A percentile compares a stretch with the other conserved stretches of the same genome.
These are phyloP conservation scores for Orestias chungarensis DNA, from an alignment of 2,797 vertebrate species.

Conservation along the genomic window DNA sequence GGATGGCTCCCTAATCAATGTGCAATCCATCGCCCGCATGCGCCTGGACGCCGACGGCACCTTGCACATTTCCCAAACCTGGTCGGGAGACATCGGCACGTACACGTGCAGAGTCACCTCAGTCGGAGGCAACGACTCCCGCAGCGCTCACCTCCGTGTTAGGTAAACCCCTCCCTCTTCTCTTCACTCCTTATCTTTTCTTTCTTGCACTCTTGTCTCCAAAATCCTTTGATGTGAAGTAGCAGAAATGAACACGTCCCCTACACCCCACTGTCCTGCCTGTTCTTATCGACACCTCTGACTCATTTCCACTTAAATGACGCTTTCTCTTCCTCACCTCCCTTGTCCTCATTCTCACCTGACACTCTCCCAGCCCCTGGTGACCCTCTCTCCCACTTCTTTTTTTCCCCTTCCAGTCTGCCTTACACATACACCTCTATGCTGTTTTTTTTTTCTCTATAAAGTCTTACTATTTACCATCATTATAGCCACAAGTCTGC, in stretches of 20 bases:
- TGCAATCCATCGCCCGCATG: constrained; percentile 83
- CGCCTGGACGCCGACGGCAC: constrained; percentile 85
- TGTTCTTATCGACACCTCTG: constrained; percentile 48
- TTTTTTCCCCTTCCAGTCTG: not conserved
- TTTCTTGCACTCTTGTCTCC: not conserved
- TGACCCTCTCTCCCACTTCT: constrained; percentile 1
- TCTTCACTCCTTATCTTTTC: constrained; percentile 19
- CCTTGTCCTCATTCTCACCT: constrained; percentile 63
- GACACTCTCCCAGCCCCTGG: constrained; percentile 38
- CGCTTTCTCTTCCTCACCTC: constrained; percentile 53
- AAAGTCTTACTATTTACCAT: constrained; percentile 14
- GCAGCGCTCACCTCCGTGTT: constrained; percentile 90
- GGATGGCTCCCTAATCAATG: constrained; percentile 80
- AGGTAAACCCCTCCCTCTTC: constrained; percentile 78
- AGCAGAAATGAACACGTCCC: constrained; percentile 29
- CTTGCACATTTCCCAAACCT: constrained; percentile 95
- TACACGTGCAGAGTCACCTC: constrained; percentile 95
- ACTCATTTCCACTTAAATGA: constrained; percentile 60
- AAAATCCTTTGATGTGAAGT: constrained; percentile 15
- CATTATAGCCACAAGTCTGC: constrained; percentile 17
- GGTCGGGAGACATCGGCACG: constrained; percentile 95
- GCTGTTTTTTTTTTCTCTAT: constrained; percentile 37
- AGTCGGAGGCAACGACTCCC: constrained; percentile 91
- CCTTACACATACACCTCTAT: constrained; percentile 5
- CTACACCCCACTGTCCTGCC: constrained; percentile 7